Evolutionary conservation across 1,140 invertebrate species (phyloP).

Genomic region (Triops cancriformis): DNA sequence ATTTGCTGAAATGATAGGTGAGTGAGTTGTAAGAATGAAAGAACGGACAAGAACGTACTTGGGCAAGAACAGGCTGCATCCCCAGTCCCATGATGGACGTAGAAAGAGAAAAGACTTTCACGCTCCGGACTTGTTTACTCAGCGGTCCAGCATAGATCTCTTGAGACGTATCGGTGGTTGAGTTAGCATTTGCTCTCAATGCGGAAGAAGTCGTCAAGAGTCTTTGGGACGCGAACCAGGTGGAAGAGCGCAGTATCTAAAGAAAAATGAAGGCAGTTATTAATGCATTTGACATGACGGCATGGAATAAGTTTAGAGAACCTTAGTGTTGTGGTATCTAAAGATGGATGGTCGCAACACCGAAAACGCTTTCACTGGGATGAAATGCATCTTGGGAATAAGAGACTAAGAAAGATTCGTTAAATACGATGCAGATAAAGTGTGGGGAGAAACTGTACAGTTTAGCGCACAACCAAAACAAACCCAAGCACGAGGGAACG

Average conservation of each 20-base stretch:
- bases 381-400: neutral
- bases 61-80: conserved; percentile 61
- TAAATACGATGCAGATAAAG: no score
- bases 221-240: no score
- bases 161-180: neutral
- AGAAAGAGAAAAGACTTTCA: conserved; percentile 71
- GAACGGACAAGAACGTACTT: conserved; percentile 38
- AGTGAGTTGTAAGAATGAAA: neutral
- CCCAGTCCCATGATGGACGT: conserved; percentile 59
- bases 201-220: no score
- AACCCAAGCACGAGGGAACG: no score
- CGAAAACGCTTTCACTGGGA: neutral
- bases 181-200: no score
- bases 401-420: no score
- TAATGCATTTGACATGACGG: neutral
- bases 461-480: no score
- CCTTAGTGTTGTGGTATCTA: neutral
- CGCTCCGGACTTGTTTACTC: conserved; percentile 52
- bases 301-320: neutral
- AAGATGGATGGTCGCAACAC: neutral
- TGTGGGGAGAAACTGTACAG: no score
- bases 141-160: conserved; percentile 55
- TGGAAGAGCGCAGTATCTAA: neutral
- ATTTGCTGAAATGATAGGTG: conserved; percentile 9
- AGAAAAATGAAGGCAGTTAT: neutral